Base-by-base conservation (phyloP, 2,888 invertebrate species). In the Agrochola macilenta region DNA sequence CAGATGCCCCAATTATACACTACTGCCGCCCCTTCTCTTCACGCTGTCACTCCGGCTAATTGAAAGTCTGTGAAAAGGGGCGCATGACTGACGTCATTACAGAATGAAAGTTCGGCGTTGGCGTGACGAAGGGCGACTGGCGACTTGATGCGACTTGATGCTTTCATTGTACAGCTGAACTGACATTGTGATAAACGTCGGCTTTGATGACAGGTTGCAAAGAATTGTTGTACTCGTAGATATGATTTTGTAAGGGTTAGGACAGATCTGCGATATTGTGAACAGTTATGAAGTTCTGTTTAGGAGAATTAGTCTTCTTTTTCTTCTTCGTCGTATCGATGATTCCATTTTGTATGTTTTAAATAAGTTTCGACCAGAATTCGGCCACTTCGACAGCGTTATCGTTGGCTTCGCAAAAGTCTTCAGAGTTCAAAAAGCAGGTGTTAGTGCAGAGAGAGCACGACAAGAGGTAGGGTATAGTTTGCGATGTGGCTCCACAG, bases 11-110 rank as follows among this genome's bases (percentile, higher is more conserved):
- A n/a, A n/a, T n/a, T n/a, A n/a, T n/a, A n/a, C n/a, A n/a, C n/a
- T n/a, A n/a, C n/a, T n/a, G n/a, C n/a, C n/a, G n/a, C n/a, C n/a
- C 30, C 60, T 74, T 65, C 68, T 63, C 52, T 57, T 63, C 57
- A 74, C 60, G 54, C 80, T 81, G 89, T 87, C 89, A 89, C 88
- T 89, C 80, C 64, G 60, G 82, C 87, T 88, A 88, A 89, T 88
- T 88, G 88, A 89, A 88, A 88, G 78, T 80, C 79, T 54, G 70
- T 89, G 84, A 88, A 87, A 88, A 87, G 88, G 86, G 86, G 64
- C 84, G 76, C 76, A 20, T 81, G 81, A 82, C 81, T 84, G 82
- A 82, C 84, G 82, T 86, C 89, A 82, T 86, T 82, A 82, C 76
- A 46, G 60, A 77, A 86, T 84, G 87, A 83, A 89, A 89, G 76